Conservation (phyloP, 53 echinoderm and acorn worm species). For the Temnopleurus reevesii region DNA sequence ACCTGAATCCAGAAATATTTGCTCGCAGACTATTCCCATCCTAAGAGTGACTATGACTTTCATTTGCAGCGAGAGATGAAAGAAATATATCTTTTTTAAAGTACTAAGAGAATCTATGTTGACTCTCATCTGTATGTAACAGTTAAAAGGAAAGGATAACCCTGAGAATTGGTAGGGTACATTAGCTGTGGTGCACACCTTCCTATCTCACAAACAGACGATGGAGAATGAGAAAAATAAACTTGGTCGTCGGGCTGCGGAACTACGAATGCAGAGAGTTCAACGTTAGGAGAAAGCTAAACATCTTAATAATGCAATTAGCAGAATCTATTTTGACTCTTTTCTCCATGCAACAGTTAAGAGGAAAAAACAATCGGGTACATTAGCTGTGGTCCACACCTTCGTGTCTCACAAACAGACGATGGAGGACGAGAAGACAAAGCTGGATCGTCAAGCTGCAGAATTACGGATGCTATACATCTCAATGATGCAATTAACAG, state of each 20-base stretch:
- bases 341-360: conserved; percentile 11
- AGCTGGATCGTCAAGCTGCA: conserved; percentile 67
- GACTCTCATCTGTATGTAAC: neutral
- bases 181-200: conserved; percentile 79
- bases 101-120: conserved; percentile 67
- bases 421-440: conserved; percentile 90
- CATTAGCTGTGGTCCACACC: conserved; percentile 85
- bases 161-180: conserved; percentile 77
- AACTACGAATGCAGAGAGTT: conserved; percentile 73
- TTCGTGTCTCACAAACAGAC: conserved; percentile 77
- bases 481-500: conserved; percentile 89
- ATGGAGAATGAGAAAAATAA: conserved; percentile 84
- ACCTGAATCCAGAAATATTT: too few species aligned
- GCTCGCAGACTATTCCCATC: too few species aligned
- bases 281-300: conserved; percentile 75
- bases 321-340: neutral
- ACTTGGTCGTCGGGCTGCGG: conserved; percentile 68
- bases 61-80: conserved; percentile 66
- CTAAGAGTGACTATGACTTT: too few species aligned
- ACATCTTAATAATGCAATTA: conserved; percentile 89
- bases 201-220: conserved; percentile 69
- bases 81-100: conserved; percentile 86
- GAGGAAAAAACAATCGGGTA: conserved; percentile 63
- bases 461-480: conserved; percentile 86
- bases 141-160: conserved; percentile 24